Conservation (phyloP, 53 echinoderm and acorn worm species). For the Astropecten irregularis region DNA sequence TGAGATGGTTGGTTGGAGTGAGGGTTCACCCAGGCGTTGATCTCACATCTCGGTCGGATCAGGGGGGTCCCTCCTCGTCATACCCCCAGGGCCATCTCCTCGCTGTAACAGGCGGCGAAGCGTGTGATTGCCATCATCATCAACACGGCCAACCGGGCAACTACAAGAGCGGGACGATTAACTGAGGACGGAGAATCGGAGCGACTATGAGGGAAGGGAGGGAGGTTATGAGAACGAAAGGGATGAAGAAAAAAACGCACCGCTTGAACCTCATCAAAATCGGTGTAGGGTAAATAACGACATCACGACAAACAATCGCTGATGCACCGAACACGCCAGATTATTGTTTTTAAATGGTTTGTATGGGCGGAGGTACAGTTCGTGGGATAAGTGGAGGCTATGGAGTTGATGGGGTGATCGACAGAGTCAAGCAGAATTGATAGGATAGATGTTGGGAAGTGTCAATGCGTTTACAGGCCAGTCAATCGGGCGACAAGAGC, state of each 20-base stretch:
- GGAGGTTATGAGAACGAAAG: background rate
- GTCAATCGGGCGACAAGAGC: conserved; percentile 7
- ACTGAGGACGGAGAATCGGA: too few species aligned
- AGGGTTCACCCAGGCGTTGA: conserved; percentile 36
- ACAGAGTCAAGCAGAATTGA: conserved; percentile 13
- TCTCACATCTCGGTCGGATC: conserved; percentile 44
- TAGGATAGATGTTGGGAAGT: background rate
- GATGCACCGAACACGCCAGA: conserved; percentile 36
- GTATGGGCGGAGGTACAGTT: conserved; percentile 25
- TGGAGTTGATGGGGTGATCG: background rate
- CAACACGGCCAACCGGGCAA: conserved; percentile 30
- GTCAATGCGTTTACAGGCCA: conserved; percentile 29
- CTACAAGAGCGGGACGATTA: background rate
- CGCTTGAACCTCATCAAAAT: conserved; percentile 23
- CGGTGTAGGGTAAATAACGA: conserved; percentile 40
- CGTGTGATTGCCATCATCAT: conserved; percentile 58
- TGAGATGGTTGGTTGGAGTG: too few species aligned
- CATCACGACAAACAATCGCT: conserved; percentile 47
- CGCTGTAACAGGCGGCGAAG: conserved; percentile 53
- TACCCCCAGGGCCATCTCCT: conserved; percentile 27
- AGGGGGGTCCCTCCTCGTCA: background rate
- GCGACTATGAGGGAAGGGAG: background rate
- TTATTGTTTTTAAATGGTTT: conserved; percentile 60
- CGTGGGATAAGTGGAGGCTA: background rate
- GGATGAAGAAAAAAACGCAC: background rate